Conservation (phyloP, 2,888 invertebrate species). For the Phyllotreta striolata region DNA sequence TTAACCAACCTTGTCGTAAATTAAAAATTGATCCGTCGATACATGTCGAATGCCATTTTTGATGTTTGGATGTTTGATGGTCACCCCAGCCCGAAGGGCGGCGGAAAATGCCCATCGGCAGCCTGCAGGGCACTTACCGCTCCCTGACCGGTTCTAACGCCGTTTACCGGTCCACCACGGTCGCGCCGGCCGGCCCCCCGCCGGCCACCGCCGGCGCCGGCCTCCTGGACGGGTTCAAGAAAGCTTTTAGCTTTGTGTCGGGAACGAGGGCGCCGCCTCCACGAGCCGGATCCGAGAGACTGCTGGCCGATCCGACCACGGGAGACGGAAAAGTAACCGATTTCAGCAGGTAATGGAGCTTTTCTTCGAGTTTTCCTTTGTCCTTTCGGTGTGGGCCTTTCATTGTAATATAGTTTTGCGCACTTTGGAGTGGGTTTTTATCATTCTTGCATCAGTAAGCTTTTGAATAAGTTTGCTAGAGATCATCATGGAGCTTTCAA, state of each 20-base stretch:
- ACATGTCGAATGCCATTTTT: conserved; percentile 38
- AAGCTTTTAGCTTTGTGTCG: conserved; percentile 63
- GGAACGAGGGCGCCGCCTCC: conserved; percentile 35
- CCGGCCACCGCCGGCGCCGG: conserved; percentile 54
- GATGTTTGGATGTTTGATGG: conserved; percentile 34
- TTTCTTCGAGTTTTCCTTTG: background rate
- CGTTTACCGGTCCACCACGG: conserved; percentile 71
- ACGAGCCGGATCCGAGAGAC: conserved; percentile 40
- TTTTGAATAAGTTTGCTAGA: no score
- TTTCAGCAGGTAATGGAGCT: conserved; percentile 11
- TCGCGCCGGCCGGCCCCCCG: conserved; percentile 53
- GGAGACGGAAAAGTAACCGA: background rate
- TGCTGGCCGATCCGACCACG: conserved; percentile 37
- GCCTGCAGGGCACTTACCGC: conserved; percentile 71
- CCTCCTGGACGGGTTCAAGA: conserved; percentile 69
- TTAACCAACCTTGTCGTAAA: conserved; percentile 11
- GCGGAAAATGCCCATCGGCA: conserved; percentile 66
- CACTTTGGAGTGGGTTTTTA: no score
- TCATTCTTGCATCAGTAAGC: no score
- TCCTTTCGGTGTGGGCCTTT: conserved; percentile 1
- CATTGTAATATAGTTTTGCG: background rate
- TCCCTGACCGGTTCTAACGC: conserved; percentile 62
- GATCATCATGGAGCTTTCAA: no score
- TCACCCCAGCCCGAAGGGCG: conserved; percentile 30
- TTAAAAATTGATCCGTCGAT: conserved; percentile 1